Base-by-base conservation (phyloP, 1,140 invertebrate genomes). In the Drosophila carrolli region DNA sequence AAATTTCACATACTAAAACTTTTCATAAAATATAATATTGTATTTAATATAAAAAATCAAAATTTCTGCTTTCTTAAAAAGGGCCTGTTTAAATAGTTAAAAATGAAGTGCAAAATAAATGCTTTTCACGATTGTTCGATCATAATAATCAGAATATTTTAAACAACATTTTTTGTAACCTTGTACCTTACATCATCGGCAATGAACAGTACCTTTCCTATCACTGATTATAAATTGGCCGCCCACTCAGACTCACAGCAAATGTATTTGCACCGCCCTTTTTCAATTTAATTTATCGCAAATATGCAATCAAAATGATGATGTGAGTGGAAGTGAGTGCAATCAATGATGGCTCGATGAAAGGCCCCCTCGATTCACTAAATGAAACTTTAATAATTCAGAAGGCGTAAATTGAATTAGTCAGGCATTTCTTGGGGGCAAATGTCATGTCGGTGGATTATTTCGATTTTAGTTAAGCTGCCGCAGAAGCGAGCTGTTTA, bases 251-350 rank as follows among this genome's bases (percentile, higher is more conserved):
- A 43, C 61, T 56, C 40, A 51, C 77, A 61, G 79, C 63, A 74
- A 73, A 73, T 81, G 19, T 40, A 78, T 78, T 61, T 70, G 65
- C 63, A 57, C 53, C 51, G 58, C 67, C 75, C 57, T 83, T 85
- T 83, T 88, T 53, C 86, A 90, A 91, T 90, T 90, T 90, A 86
- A 90, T 90, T 90, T 83, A 90, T 83, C 65, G 88, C 86, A 90
- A 86, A 90, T 90, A 86, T 88, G 90, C 86, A 90, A 90, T 90
- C 86, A 82, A 82, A 82, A 90, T 90, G 84, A 90, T 90, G 86
- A 90, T 76, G 83, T 68, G 56, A 81, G 65, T 81, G 70, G 67
- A 81, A 90, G 83, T 78, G 66, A 59, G 60, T 77, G 56, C 63
- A 68, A 59, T 60, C 59, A 53, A 62, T 67, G 47, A 54, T 32